A percentile compares a stretch with the other conserved stretches of the same genome.
Conservation (phyloP, 1,140 invertebrate species). For the Grapholita molesta region DNA sequence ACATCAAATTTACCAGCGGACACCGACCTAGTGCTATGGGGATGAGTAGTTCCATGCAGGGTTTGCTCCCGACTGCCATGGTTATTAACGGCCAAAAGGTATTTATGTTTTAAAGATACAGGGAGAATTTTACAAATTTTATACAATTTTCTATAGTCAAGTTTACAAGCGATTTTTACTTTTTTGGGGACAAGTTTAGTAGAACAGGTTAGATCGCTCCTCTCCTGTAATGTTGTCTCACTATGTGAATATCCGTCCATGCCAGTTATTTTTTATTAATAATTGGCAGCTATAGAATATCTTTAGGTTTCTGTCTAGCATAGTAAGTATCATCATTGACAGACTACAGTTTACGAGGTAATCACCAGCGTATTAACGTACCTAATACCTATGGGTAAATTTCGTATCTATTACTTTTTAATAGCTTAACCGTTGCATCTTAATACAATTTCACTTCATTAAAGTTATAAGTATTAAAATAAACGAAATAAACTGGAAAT, state of each 20-base stretch:
- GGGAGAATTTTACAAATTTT: too few relatives aligned
- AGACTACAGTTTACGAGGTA: neutral
- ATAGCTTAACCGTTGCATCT: neutral
- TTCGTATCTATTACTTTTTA: neutral
- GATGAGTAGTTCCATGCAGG: too few relatives aligned
- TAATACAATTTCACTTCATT: neutral
- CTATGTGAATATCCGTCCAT: neutral
- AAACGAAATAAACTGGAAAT: neutral
- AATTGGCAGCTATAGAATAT: neutral
- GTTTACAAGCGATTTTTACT: too few relatives aligned
- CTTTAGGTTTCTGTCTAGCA: neutral
- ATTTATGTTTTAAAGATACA: too few relatives aligned
- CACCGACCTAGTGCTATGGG: too few relatives aligned
- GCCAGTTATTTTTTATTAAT: neutral
- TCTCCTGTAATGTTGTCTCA: neutral
- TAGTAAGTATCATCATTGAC: neutral
- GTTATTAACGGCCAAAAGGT: too few relatives aligned
- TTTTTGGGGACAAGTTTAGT: too few relatives aligned
- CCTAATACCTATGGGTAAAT: too few relatives aligned
- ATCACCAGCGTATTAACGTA: neutral
- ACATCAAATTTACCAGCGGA: too few relatives aligned
- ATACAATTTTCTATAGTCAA: too few relatives aligned
- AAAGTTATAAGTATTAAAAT: neutral
- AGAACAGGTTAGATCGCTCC: neutral
- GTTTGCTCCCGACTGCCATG: too few relatives aligned